phyloP scores from a whole-genome alignment of 2,888 invertebrate species.

The Latrodectus hesperus region DNA sequence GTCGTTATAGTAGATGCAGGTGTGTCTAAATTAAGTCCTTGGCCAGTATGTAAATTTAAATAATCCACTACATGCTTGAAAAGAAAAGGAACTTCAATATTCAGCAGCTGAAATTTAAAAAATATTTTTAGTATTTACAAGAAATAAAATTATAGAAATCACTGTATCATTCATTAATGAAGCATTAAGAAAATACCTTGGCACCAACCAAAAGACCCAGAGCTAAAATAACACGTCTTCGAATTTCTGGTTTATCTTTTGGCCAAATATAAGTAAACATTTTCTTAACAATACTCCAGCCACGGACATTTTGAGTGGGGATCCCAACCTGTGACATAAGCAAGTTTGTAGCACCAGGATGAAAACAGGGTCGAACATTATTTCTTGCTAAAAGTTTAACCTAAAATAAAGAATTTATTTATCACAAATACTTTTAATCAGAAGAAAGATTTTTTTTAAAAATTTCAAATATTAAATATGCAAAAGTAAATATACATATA shows the following conservation, averaged over 20 bases:
- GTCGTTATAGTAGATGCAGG: slow-evolving; percentile 82
- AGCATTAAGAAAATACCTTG: slow-evolving; percentile 74
- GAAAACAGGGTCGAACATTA: slow-evolving; percentile 86
- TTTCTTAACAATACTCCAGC: slow-evolving; percentile 85
- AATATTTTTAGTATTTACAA: background rate
- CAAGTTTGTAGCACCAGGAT: slow-evolving; percentile 87
- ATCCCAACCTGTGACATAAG: slow-evolving; percentile 73
- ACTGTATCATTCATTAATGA: too few species aligned
- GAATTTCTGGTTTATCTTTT: slow-evolving; percentile 85
- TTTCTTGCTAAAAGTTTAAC: slow-evolving; percentile 6
- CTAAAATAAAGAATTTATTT: slow-evolving; percentile 1
- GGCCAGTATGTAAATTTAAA: slow-evolving; percentile 80
- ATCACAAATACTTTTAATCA: background rate
- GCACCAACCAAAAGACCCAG: slow-evolving; percentile 76
- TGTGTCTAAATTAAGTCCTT: slow-evolving; percentile 79
- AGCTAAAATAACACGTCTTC: slow-evolving; percentile 88
- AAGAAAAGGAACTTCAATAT: slow-evolving; percentile 94
- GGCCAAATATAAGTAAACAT: slow-evolving; percentile 98
- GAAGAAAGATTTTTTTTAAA: background rate
- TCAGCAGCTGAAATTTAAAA: slow-evolving; percentile 80
- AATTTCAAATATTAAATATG: background rate
- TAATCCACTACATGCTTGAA: slow-evolving; percentile 95
- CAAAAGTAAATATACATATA: too few species aligned
- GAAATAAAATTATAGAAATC: too few species aligned
- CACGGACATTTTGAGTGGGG: slow-evolving; percentile 79